Evolutionary conservation across 2,113 vertebrate species (phyloP).

Genomic region (Kobus ellipsiprymnus): DNA sequence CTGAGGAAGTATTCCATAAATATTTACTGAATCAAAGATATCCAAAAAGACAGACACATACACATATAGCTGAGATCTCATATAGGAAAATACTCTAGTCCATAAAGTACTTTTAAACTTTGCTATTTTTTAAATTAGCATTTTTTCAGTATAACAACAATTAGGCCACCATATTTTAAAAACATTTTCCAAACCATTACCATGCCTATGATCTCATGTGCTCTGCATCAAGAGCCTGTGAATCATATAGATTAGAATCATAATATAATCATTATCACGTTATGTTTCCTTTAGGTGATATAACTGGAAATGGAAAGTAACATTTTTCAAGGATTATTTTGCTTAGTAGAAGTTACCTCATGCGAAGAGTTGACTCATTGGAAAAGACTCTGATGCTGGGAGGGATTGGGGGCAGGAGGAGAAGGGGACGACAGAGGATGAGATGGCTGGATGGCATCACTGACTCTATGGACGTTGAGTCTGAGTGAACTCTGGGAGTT

Average conservation of each 20-base stretch:
- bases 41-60: neutral
- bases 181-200: neutral
- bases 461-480: too few relatives aligned
- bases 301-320: neutral
- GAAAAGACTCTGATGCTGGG: too few relatives aligned
- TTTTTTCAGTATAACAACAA: neutral
- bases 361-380: too few relatives aligned
- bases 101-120: neutral
- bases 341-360: neutral
- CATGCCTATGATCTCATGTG: neutral
- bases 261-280: too few relatives aligned
- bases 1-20: neutral
- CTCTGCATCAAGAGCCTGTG: neutral
- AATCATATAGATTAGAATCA: neutral
- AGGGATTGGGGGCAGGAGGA: too few relatives aligned
- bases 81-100: neutral
- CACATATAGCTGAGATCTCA: neutral
- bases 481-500: too few relatives aligned
- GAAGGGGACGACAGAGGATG: too few relatives aligned
- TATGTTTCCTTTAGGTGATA: neutral
- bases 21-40: slow-evolving; percentile 21
- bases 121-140: neutral
- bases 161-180: neutral
- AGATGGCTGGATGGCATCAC: too few relatives aligned
- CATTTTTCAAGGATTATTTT: neutral